phyloP scores from a whole-genome alignment of 2,888 invertebrate genomes.

The Tanypteryx hageni region DNA sequence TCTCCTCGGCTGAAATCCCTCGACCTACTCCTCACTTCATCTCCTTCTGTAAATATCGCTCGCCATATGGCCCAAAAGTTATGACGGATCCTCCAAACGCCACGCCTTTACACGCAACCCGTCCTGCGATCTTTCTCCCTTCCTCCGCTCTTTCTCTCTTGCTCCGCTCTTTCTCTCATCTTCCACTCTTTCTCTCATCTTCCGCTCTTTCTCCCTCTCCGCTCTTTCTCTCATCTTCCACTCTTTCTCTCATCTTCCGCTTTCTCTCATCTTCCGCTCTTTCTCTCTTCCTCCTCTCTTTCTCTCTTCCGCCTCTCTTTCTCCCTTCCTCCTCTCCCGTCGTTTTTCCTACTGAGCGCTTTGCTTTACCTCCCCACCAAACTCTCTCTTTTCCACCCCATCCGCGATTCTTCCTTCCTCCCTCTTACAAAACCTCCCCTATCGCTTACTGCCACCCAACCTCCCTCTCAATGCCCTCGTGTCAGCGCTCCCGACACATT shows the following conservation, averaged over 20 bases:
- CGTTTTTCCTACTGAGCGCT: not conserved
- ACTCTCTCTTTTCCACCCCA: not conserved
- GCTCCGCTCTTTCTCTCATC: too few species aligned
- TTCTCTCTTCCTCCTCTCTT: not conserved
- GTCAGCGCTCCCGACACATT: not conserved
- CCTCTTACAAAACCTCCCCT: not conserved
- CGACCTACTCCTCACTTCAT: not conserved
- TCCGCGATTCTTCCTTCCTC: too few species aligned
- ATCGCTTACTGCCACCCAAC: not conserved
- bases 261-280: not conserved
- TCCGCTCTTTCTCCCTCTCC: not conserved
- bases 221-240: not conserved
- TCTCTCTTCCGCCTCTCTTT: constrained; percentile 9
- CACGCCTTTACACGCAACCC: too few species aligned
- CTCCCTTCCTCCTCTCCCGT: not conserved
- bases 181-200: not conserved
- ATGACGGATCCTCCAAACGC: too few species aligned
- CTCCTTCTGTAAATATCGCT: not conserved
- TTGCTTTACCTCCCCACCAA: not conserved
- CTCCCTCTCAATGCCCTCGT: too few species aligned
- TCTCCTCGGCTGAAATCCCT: too few species aligned
- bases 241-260: not conserved
- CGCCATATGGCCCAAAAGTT: not conserved
- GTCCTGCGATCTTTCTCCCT: too few species aligned
- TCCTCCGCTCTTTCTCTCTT: too few species aligned